phyloP scores from a whole-genome alignment of 1,140 invertebrate genomes.

The Eriosoma lanigerum region DNA sequence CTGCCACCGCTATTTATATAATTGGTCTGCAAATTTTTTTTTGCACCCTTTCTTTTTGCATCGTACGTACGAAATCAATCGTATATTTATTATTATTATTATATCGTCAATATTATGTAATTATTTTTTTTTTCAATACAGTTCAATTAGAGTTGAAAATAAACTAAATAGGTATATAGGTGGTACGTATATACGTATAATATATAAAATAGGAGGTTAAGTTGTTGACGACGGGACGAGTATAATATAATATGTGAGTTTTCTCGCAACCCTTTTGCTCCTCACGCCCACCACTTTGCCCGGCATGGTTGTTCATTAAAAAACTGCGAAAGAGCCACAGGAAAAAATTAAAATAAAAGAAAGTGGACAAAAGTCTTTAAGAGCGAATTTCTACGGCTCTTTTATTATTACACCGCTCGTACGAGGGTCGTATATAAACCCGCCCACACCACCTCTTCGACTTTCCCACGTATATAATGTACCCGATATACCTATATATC shows the following conservation, averaged over 20 bases:
- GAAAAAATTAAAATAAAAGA: conserved; percentile 28
- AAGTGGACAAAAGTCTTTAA: conserved; percentile 46
- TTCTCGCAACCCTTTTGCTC: background rate
- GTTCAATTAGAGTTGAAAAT: too few relatives aligned
- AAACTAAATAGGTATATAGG: too few relatives aligned
- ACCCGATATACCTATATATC: background rate
- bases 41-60: background rate
- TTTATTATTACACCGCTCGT: background rate
- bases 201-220: background rate
- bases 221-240: background rate
- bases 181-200: too few relatives aligned
- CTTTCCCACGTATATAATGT: background rate
- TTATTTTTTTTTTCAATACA: too few relatives aligned
- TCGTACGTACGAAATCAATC: background rate
- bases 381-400: conserved; percentile 21
- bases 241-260: background rate
- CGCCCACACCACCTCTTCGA: background rate
- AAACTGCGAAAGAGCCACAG: conserved; percentile 37
- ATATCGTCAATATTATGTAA: too few relatives aligned
- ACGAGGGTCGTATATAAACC: background rate
- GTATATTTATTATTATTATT: conserved; percentile 15
- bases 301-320: conserved; percentile 18
- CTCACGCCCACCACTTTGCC: background rate
- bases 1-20: background rate
- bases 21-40: conserved; percentile 16